phyloP scores from a whole-genome alignment of 2,113 vertebrate genomes.

The Cebus imitator region DNA sequence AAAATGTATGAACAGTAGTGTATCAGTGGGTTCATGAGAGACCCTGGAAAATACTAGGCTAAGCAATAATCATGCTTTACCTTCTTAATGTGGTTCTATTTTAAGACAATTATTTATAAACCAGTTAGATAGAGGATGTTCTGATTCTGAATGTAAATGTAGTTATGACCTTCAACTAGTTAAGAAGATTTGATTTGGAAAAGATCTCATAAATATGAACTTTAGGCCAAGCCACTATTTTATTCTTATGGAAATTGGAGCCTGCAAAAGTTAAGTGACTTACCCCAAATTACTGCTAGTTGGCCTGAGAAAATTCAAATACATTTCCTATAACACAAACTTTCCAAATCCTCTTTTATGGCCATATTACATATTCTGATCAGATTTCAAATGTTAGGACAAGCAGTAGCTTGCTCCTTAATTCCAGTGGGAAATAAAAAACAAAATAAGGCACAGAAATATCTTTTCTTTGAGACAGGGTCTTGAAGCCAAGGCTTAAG shows the following conservation, averaged over 20 bases:
- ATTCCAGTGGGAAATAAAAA: slow-evolving; percentile 17
- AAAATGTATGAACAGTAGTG: not conserved
- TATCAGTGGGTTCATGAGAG: not conserved
- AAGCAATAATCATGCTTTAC: not conserved
- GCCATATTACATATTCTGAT: not conserved
- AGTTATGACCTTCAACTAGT: slow-evolving; percentile 4
- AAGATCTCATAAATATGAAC: not conserved
- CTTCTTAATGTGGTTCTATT: not conserved
- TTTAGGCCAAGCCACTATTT: slow-evolving; percentile 18
- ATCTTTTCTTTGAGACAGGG: not conserved
- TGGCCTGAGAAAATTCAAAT: slow-evolving; percentile 27
- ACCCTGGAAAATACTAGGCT: not conserved
- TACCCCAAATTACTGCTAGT: not conserved
- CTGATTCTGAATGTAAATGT: not conserved
- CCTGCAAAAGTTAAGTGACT: not conserved
- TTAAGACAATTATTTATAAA: slow-evolving; percentile 6
- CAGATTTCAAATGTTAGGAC: slow-evolving; percentile 24
- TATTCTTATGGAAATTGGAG: not conserved
- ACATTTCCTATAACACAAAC: not conserved
- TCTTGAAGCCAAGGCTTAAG: too few relatives aligned
- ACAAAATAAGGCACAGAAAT: not conserved
- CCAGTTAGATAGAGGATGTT: not conserved
- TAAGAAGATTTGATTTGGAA: not conserved
- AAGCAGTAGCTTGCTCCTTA: not conserved
- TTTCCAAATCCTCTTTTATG: not conserved